Base-by-base conservation (phyloP, 2,888 invertebrate genomes). In the Pseudococcus longispinus region DNA sequence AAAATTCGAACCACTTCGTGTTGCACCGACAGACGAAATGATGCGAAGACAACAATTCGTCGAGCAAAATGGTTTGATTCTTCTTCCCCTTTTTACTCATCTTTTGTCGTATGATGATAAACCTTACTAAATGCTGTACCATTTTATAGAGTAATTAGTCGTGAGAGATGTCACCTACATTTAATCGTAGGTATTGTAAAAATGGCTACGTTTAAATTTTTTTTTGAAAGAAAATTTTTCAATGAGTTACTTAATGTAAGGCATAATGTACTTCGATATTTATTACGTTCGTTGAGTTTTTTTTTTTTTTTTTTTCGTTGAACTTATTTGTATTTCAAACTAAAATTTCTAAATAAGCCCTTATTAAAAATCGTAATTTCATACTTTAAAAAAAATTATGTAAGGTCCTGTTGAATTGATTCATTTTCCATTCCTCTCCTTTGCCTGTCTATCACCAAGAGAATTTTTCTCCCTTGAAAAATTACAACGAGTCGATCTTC, bases 1-100 rank as follows among this genome's bases (percentile, higher is more conserved):
- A 84, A 84, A 84, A 55, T 84, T 84, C 51, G 84, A 84, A 84
- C 84, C 84, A 84, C 84, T 84, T 84, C 84, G 84, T 60, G 55
- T 60, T 84, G 84, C 55, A 84, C 84, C 51, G 84, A 84, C 84
- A 60, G 84, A 84, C 84, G 84, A 84, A 84, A 84, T 84, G 84
- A 84, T 37, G 84, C 84, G 84, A 60, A 84, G 84, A 84, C 84
- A 84, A 84, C 84, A 84, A 84, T 84, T 84, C 84, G 84, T 84
- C 84, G 84, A 29, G 60, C 60, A 84, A 65, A 84, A 84, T 84
- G 65, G 84, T 60, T 55, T 84, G 84, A 84, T 84, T 84, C 84
- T 60, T 55, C 84, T 84, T 84, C 60, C 65, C 84, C 84, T 42
- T 55, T 83, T 55, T 84, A 18, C 84, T 84, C 77, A 80, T 80